Base-by-base conservation (phyloP, 2,113 vertebrate genomes). In the Apistogramma diplotaenia region DNA sequence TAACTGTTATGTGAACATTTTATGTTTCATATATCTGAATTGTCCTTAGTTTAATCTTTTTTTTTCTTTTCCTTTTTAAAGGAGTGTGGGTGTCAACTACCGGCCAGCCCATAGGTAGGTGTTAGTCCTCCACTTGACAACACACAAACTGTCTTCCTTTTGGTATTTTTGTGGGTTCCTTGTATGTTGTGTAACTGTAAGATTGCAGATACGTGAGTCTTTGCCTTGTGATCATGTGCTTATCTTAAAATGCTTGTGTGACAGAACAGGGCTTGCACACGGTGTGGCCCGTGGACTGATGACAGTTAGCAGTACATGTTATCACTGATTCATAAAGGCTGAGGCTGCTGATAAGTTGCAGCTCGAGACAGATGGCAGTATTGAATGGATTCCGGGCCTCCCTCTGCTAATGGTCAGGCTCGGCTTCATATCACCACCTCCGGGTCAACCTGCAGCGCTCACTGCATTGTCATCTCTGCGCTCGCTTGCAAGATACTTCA, bases 21-120 rank as follows among this genome's bases (percentile, higher is more conserved):
- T 29, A 37, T 53, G n/a, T 71, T 67, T 70, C 10, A 74, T 33
- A 37, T 27, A 15, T 51, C 19, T 85, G 74, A 81, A 27, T 62
- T 84, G 10, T 57, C 15, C 43, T 70, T 4, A 40, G n/a, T 74
- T 29, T 85, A 33, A 86, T 9, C 6, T 25, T 60, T 16, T 46
- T 35, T 70, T 53, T 55, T 46, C 6, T 40, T 57, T 77, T 60
- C 15, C 55, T 82, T 91, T 2, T 92, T 90, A 16, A 87, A 99
- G 98, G 98, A 91, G 98, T 99, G 95, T 99, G 98, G 98, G 97
- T 99, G 93, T 96, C 98, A 70, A 96, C 98, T 87, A 96, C 98
- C 74, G 98, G 97, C 92, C 98, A 99, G 87, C 96, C 98, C 16
- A 97, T 99, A 92, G 98, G 98, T 99, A 95, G 93, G 78, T 94